Base-by-base conservation (phyloP, 2,113 vertebrate species). In the Dicrurus megarhynchus region DNA sequence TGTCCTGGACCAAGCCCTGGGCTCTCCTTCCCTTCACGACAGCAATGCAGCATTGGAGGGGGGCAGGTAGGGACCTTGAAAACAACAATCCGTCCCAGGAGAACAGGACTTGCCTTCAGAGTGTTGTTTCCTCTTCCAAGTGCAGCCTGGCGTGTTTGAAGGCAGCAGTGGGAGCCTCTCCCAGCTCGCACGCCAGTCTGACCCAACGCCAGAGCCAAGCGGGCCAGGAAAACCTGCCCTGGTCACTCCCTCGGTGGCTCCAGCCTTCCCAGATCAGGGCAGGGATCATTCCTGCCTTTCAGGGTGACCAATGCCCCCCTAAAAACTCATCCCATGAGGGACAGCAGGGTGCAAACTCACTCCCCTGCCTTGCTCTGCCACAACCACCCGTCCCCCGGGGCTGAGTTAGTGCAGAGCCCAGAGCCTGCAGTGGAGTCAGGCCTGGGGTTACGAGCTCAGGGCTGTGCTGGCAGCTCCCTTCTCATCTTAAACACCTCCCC, bases 371-470 rank as follows among this genome's bases (percentile, higher is more conserved):
- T 33, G 70, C 74, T 30, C 41, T 74, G 74, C 32, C 47, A 82
- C 8, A 0, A 42, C 19, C 85, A 53, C 32, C 26, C 26, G 0
- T 9, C 10, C 10, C 44, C 65, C 24, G 3, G n/a, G 49, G 71
- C 59, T 65, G 79, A 16, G 57, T 32, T 15, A 44, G 23, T 0
- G 30, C 32, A 57, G 77, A 70, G 71, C n/a, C 39, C 68, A n/a
- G 84, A 52, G 14, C 16, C 27, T 7, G 7, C 65, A 33, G 12
- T 0, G 26, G n/a, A 21, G 55, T 6, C 32, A 13, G 27, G 33
- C 53, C 18, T 0, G 8, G 33, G 41, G 24, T 46, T 22, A 20
- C 1, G 5, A 82, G 47, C 78, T 75, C 39, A 47, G 82, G 23
- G 42, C 85, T n/a, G 10, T 2, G 28, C 49, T 60, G 22, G 70